Base-by-base conservation (phyloP, 1,140 invertebrate genomes). In the Zophobas morio region DNA sequence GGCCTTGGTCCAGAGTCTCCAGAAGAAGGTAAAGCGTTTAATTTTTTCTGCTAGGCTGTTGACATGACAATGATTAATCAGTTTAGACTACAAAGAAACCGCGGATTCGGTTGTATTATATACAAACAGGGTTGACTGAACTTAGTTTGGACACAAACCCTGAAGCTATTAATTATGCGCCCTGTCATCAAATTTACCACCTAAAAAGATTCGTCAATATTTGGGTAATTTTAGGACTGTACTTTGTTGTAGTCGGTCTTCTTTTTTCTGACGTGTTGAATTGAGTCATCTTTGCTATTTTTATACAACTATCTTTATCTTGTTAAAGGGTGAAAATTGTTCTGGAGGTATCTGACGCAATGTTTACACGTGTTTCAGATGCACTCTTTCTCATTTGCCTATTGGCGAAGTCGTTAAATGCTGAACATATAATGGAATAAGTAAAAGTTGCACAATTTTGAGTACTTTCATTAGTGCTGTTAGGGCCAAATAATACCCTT, bases 1-100 rank as follows among this genome's bases (percentile, higher is more conserved):
- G 70, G 57, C 74, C 78, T 36, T 81, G 80, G 60, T 78, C 78
- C 32, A 78, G 81, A 57, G 47, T 81, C 54, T 83, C 79, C 74
- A 80, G 80, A 78, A 72, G 80, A 76, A 80, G 81, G 82, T 82
- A 73, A 81, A 40, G 42, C 42, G 42, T 51, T 51, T 66, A 20
- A 20, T 66, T 66, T 57, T 33, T 35, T 57, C 20, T 20, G 32
- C 42, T 6, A 20, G 39, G 6, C 0, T 66, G 37, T 46, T 66
- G 57, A 37, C 34, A 2, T 63, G 35, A n/a, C 35, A 46, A 42
- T 66, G 60, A 66, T 66, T 66, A 47, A 42, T 66, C 60, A 66
- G 1, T 66, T 66, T 66, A 39, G 39, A 20, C 49, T 20, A 66
- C 60, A 66, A 66, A 66, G 60, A 20, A 66, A 66, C 60, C n/a